These are phyloP conservation scores for Reticulitermes speratus DNA, from an alignment of 1,140 invertebrate species.

Conservation along the genomic window DNA sequence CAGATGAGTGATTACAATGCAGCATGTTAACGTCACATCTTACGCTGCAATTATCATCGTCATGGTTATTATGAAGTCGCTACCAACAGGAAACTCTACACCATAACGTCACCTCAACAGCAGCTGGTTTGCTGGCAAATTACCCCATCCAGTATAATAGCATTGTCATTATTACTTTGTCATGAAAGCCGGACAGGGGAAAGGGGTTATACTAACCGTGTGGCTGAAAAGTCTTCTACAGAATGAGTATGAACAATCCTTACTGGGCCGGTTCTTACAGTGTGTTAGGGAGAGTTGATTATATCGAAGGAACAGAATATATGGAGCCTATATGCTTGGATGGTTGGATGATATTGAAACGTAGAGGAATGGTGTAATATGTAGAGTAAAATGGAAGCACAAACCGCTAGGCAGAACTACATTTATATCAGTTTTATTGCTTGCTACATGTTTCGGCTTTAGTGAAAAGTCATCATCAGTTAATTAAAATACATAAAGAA, in stretches of 20 bases:
- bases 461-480: too few species aligned
- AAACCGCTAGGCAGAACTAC: too few species aligned
- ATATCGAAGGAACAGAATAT: too few species aligned
- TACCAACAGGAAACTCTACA: not conserved
- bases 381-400: too few species aligned
- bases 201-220: not conserved
- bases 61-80: not conserved
- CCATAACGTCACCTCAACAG: not conserved
- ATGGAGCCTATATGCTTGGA: too few species aligned
- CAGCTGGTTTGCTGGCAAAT: not conserved
- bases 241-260: not conserved
- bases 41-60: slow-evolving; percentile 12
- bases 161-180: not conserved
- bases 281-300: too few species aligned
- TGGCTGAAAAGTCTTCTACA: not conserved
- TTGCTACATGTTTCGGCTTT: too few species aligned
- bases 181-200: not conserved
- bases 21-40: not conserved
- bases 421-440: too few species aligned
- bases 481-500: too few species aligned
- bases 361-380: too few species aligned
- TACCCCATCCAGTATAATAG: slow-evolving; percentile 14
- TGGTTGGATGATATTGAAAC: too few species aligned
- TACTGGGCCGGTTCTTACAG: not conserved
- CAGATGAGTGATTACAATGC: slow-evolving; percentile 1